A percentile compares a stretch with the other conserved stretches of the same genome.
These are phyloP conservation scores for Leptosomus discolor DNA, from an alignment of 2,113 vertebrate species.

Conservation along the genomic window DNA sequence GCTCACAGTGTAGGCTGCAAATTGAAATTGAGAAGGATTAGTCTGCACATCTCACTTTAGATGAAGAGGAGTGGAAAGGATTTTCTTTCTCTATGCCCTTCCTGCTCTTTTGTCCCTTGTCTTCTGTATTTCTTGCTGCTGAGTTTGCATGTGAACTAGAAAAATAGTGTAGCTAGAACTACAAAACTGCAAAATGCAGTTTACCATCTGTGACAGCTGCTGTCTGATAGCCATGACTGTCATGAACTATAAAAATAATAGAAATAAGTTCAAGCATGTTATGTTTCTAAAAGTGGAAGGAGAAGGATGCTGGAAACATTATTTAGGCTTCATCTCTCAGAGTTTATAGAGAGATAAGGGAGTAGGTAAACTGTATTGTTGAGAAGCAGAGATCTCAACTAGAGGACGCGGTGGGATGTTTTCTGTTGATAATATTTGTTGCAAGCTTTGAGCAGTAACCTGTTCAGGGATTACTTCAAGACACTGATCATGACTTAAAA, in stretches of 20 bases:
- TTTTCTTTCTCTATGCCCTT: constrained; percentile 21
- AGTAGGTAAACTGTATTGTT: not conserved
- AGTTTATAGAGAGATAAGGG: not conserved
- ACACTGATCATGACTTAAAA: not conserved
- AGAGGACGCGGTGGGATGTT: not conserved
- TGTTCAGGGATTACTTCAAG: not conserved
- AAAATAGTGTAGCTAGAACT: not conserved
- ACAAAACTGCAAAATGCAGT: not conserved
- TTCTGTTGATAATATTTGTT: not conserved
- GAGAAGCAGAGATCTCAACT: not conserved
- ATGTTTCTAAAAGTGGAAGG: not conserved
- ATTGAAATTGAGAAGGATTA: constrained; percentile 38
- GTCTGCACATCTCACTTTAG: not conserved
- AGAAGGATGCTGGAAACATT: not conserved
- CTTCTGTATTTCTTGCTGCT: not conserved
- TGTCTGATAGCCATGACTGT: not conserved
- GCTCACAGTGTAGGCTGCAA: not conserved
- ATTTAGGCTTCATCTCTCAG: not conserved
- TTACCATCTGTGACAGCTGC: not conserved
- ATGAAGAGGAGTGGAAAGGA: not conserved
- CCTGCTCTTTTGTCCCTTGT: not conserved
- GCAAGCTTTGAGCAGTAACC: not conserved
- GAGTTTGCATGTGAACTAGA: not conserved
- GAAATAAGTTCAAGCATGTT: not conserved
- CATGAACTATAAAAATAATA: not conserved